Percentiles rank a stretch among this genome's conserved stretches.
Conservation (phyloP, 1,140 invertebrate genomes). For the Antheraea mylitta region DNA sequence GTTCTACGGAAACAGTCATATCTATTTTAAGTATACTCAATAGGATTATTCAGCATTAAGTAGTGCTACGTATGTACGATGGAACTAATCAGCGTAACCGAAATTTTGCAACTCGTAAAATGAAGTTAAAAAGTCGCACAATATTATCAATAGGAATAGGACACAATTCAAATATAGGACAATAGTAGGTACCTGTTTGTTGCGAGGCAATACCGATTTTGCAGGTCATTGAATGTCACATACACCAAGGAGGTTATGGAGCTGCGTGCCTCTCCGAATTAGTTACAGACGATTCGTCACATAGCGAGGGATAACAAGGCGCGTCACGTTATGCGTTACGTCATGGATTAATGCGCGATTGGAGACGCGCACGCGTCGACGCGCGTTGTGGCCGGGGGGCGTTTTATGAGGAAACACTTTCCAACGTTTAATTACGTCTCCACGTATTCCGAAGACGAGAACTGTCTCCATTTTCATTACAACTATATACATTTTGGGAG, state of each 20-base stretch:
- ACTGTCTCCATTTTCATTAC: background rate
- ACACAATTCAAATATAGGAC: background rate
- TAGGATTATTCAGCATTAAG: no score
- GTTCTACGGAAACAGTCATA: no score
- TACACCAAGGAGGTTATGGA: background rate
- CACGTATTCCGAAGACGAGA: background rate
- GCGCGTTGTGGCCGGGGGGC: background rate
- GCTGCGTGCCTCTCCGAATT: conserved; percentile 26
- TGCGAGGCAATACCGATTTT: conserved; percentile 11
- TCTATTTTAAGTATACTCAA: no score
- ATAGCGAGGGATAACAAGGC: conserved; percentile 1
- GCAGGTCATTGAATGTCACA: conserved; percentile 10
- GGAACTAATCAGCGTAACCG: no score
- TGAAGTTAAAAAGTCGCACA: no score
- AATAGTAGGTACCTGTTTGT: conserved; percentile 8
- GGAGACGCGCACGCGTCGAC: conserved; percentile 8
- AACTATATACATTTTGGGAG: no score
- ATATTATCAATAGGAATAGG: no score
- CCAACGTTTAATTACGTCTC: background rate
- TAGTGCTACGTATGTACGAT: no score
- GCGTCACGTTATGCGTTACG: conserved; percentile 1
- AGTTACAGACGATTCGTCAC: conserved; percentile 46
- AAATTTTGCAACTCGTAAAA: no score
- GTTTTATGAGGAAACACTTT: background rate
- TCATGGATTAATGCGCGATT: conserved; percentile 4